Evolutionary conservation across 2,888 invertebrate genomes (phyloP), one percentile per base, ranked within the genome.

Genomic region (Liopterus haemorrhoidalis): DNA sequence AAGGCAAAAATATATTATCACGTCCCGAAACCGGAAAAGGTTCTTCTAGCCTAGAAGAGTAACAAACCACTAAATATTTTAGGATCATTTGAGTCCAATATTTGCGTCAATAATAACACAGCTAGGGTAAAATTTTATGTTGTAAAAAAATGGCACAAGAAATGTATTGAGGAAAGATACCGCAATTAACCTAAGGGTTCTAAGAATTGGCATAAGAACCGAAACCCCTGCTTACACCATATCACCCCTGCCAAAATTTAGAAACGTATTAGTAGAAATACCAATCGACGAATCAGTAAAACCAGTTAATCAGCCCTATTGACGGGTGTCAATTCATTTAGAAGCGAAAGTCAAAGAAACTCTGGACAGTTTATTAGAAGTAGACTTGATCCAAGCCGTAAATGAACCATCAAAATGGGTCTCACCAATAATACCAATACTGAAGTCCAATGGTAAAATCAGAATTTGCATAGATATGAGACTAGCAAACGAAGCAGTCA

Each of bases 381-480:
- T 42, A 4, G 58, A 57, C 39, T 56, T 58, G 11, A 51, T 58
- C 1, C 57, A 58, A 39, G 46, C 35, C 30, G 57, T 59, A 4
- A 39, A 54, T 27, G 54, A 49, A 11, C 54, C 57, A 4, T 53
- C 54, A 3, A 50, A 48, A 28, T 59, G 55, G 56, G 48, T 57
- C 4, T 58, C 55, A 19, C 55, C 57, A 2, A 9, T 39, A 22
- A 28, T 15, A 4, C 42, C 12, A 25, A 11, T 59, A 2, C 47
- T 56, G 2, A 57, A 59, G 37, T 46, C 47, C 11, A 53, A 57
- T 41, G 54, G 52, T 4, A 48, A 50, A 16, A 38, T 57, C 5
- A 20, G 58, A n/a, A 54, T 59, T 15, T 59, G 57, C 36, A 53
- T 57, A 6, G 59, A 61, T 37, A 55, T 56, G 54, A 42, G 50